These are phyloP conservation scores for Dugesia japonica DNA, from an alignment of 2,888 invertebrate genomes.

Conservation along the genomic window DNA sequence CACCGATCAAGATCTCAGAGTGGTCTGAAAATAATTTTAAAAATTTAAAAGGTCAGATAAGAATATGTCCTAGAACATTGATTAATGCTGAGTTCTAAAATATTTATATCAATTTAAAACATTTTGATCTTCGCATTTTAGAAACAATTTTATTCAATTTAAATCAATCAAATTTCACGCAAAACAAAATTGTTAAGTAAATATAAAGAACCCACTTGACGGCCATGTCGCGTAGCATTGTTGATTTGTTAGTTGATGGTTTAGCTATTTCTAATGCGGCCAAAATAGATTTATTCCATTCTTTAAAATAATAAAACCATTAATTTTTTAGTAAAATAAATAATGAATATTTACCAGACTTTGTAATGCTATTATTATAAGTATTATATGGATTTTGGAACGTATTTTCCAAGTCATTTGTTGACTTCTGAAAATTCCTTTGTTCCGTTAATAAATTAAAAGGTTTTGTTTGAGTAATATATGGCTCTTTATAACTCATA, in stretches of 20 bases:
- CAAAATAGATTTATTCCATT: constrained; percentile 29
- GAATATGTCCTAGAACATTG: too few relatives aligned
- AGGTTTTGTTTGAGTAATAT: constrained; percentile 22
- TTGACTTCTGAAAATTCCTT: background rate
- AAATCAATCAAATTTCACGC: too few relatives aligned
- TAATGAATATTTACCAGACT: too few relatives aligned
- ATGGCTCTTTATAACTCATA: constrained; percentile 16
- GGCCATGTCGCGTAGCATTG: background rate
- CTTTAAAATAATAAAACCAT: background rate
- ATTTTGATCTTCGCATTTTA: too few relatives aligned
- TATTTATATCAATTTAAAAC: too few relatives aligned
- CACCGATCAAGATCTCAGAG: too few relatives aligned
- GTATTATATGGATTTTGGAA: background rate
- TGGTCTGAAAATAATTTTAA: too few relatives aligned
- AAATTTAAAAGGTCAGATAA: too few relatives aligned
- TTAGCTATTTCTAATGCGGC: constrained; percentile 22
- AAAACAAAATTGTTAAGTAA: too few relatives aligned
- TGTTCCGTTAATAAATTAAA: constrained; percentile 21
- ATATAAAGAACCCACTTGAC: too few relatives aligned
- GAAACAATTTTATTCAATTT: too few relatives aligned
- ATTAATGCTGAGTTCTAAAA: too few relatives aligned
- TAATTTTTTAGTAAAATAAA: background rate
- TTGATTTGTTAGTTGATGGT: constrained; percentile 12
- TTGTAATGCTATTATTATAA: background rate
- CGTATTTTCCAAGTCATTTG: background rate